Evolutionary conservation across 2,888 invertebrate species (phyloP).

Genomic region (Volucella bombylans): DNA sequence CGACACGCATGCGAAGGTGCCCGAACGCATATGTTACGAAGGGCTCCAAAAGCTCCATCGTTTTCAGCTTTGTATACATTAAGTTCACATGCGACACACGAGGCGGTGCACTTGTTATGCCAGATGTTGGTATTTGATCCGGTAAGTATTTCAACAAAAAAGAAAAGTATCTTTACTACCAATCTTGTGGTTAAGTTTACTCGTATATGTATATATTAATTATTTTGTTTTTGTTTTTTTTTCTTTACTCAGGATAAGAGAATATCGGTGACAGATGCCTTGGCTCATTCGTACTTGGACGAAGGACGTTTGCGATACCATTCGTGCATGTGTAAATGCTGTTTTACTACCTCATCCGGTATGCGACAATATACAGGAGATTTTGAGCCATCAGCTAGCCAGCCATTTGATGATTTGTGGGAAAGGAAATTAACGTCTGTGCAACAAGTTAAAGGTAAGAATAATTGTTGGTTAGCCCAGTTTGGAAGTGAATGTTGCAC

Average conservation of each 20-base stretch:
- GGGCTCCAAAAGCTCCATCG: constrained; percentile 93
- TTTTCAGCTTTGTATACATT: constrained; percentile 95
- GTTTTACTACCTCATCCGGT: constrained; percentile 90
- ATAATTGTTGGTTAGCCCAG: neutral
- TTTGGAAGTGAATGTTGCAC: too few species aligned
- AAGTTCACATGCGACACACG: constrained; percentile 96
- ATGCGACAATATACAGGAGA: constrained; percentile 96
- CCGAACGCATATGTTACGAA: constrained; percentile 93
- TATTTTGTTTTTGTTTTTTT: constrained; percentile 72
- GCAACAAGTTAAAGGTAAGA: constrained; percentile 95
- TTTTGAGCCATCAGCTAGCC: constrained; percentile 95
- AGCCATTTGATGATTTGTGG: constrained; percentile 97
- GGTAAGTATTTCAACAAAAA: constrained; percentile 85
- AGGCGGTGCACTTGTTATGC: constrained; percentile 97
- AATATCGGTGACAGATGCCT: constrained; percentile 96
- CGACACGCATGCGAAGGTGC: constrained; percentile 98
- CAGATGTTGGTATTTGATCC: constrained; percentile 99
- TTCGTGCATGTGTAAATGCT: constrained; percentile 99
- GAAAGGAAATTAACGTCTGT: constrained; percentile 96
- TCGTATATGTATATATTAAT: neutral
- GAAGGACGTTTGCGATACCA: constrained; percentile 99
- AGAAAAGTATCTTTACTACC: neutral
- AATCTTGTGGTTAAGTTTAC: neutral
- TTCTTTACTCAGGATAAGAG: constrained; percentile 89
- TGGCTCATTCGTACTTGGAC: constrained; percentile 98